Percentiles rank a stretch among this genome's conserved stretches.
Evolutionary conservation across 2,888 invertebrate genomes (phyloP).

Genomic region (Aquatica leii): DNA sequence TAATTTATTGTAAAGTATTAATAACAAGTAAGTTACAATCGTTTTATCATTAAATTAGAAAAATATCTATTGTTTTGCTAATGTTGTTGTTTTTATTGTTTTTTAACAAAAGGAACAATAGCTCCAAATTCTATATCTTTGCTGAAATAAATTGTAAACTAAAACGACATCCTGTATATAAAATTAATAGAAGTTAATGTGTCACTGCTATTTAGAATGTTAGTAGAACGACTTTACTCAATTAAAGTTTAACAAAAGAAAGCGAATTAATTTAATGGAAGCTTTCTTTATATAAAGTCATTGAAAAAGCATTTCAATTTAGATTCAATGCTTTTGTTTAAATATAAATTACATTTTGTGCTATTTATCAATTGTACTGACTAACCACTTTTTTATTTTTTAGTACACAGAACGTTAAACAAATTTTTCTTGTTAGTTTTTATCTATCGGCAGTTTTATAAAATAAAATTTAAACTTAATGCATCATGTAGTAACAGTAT

Average conservation of each 20-base stretch:
- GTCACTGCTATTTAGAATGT: constrained; percentile 30
- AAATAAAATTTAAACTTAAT: no score
- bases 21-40: no score
- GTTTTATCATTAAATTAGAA: no score
- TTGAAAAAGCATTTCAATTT: constrained; percentile 21
- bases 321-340: constrained; percentile 22
- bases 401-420: no score
- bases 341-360: constrained; percentile 16
- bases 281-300: constrained; percentile 24
- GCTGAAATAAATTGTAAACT: not conserved
- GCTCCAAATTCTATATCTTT: not conserved
- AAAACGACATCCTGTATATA: not conserved
- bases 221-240: constrained; percentile 28
- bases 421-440: no score
- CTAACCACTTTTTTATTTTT: no score
- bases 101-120: not conserved
- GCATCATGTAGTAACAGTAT: no score
- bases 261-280: constrained; percentile 31
- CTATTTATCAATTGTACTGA: not conserved
- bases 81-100: not conserved
- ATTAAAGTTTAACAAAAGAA: constrained; percentile 34
- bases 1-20: no score
- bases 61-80: no score
- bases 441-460: no score
- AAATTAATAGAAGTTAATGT: constrained; percentile 30